Conservation (phyloP, 1,140 invertebrate genomes). For the Diprion similis region DNA sequence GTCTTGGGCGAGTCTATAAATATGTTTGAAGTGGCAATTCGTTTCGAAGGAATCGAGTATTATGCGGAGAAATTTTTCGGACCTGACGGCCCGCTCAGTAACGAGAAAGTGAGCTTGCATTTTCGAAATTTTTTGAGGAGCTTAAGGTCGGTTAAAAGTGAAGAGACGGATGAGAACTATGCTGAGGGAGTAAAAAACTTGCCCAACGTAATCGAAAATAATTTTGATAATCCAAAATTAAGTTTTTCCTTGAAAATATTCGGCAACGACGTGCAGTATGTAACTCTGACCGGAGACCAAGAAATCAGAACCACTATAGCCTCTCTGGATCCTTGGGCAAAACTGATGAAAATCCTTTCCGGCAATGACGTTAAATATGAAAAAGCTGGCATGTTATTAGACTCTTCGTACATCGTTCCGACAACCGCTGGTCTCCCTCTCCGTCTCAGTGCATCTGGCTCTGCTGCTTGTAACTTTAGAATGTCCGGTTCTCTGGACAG, state of each 20-base stretch:
- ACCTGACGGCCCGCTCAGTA: slow-evolving; percentile 72
- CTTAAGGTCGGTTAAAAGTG: slow-evolving; percentile 60
- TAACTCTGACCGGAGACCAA: slow-evolving; percentile 69
- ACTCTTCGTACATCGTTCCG: slow-evolving; percentile 85
- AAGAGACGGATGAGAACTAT: slow-evolving; percentile 56
- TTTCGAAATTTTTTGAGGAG: slow-evolving; percentile 61
- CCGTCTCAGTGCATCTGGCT: slow-evolving; percentile 83
- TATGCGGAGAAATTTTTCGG: slow-evolving; percentile 84
- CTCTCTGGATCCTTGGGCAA: slow-evolving; percentile 71
- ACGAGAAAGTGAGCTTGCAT: slow-evolving; percentile 67
- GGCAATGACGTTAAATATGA: slow-evolving; percentile 81
- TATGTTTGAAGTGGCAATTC: slow-evolving; percentile 78
- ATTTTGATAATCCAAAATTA: slow-evolving; percentile 64
- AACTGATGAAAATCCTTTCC: slow-evolving; percentile 74
- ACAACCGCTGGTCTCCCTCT: slow-evolving; percentile 86
- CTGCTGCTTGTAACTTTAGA: slow-evolving; percentile 82
- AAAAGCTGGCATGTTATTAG: slow-evolving; percentile 82
- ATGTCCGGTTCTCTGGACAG: slow-evolving; percentile 71
- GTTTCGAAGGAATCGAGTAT: slow-evolving; percentile 85
- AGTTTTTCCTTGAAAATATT: slow-evolving; percentile 72
- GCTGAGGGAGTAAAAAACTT: slow-evolving; percentile 65
- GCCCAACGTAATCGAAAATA: slow-evolving; percentile 69
- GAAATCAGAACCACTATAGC: slow-evolving; percentile 69
- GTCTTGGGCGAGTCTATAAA: slow-evolving; percentile 92
- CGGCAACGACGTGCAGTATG: slow-evolving; percentile 80